Evolutionary conservation across 2,888 invertebrate genomes (phyloP).

Genomic region (Mesoligia furuncula): DNA sequence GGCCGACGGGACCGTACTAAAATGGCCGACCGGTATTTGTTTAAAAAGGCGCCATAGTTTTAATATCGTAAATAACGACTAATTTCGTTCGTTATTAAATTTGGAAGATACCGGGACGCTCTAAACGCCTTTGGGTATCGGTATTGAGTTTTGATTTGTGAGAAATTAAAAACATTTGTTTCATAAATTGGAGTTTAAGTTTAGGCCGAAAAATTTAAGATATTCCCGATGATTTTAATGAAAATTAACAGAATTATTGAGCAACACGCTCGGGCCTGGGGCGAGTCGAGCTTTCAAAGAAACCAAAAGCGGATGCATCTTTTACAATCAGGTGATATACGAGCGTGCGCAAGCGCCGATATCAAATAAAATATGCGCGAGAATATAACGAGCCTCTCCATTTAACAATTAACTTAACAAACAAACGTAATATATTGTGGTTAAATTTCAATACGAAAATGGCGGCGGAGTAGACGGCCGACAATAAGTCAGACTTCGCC

Average conservation of each 20-base stretch:
- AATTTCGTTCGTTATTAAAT: conserved; percentile 77
- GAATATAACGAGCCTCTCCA: conserved; percentile 87
- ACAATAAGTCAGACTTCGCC: conserved; percentile 78
- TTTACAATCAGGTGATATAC: conserved; percentile 88
- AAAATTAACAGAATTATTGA: conserved; percentile 75
- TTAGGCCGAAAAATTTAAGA: conserved; percentile 50
- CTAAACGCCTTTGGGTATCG: conserved; percentile 62
- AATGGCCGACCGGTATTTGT: conserved; percentile 71
- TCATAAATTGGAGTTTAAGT: conserved; percentile 54
- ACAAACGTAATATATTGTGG: conserved; percentile 90
- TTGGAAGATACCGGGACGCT: conserved; percentile 60
- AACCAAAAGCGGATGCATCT: conserved; percentile 83
- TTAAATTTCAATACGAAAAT: conserved; percentile 89
- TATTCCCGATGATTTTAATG: conserved; percentile 69
- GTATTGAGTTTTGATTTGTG: conserved; percentile 66
- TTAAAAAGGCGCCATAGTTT: conserved; percentile 73
- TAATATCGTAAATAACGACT: conserved; percentile 74
- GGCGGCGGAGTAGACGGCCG: conserved; percentile 76
- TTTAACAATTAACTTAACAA: conserved; percentile 91
- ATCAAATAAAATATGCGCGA: conserved; percentile 85
- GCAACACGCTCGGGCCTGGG: conserved; percentile 64
- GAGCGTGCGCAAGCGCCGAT: conserved; percentile 75
- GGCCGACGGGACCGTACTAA: conserved; percentile 58
- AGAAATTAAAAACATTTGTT: conserved; percentile 64
- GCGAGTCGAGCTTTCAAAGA: conserved; percentile 71